A percentile compares a stretch with the other conserved stretches of the same genome.
Conservation (phyloP, 2,888 invertebrate genomes). For the Tuberolachnus salignus region DNA sequence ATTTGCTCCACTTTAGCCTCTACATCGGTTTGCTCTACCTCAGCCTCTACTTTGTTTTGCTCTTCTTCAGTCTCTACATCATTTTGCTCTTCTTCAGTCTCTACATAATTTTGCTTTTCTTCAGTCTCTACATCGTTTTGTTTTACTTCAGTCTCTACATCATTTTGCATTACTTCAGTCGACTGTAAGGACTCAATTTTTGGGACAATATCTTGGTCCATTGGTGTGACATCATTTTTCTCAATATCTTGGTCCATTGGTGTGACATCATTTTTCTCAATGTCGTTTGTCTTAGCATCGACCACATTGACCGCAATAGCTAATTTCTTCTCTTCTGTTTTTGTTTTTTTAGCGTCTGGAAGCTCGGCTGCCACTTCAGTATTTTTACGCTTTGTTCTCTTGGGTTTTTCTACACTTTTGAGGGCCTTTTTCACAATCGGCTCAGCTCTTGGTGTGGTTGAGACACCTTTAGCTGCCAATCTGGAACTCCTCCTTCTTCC, state of each 20-base stretch:
- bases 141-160: too few relatives aligned
- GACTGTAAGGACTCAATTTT: too few relatives aligned
- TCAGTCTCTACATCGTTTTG: too few relatives aligned
- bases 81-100: slow-evolving; percentile 25
- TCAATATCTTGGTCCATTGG: background rate
- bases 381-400: slow-evolving; percentile 38
- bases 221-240: background rate
- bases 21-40: too few relatives aligned
- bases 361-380: slow-evolving; percentile 19
- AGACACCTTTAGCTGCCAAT: slow-evolving; percentile 13
- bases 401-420: slow-evolving; percentile 33
- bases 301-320: background rate
- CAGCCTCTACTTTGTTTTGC: background rate
- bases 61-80: background rate
- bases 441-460: slow-evolving; percentile 20
- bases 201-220: slow-evolving; percentile 16
- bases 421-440: background rate
- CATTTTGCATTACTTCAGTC: too few relatives aligned
- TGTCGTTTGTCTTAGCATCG: background rate
- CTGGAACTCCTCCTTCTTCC: slow-evolving; percentile 28
- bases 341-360: slow-evolving; percentile 28
- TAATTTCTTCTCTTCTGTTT: slow-evolving; percentile 4
- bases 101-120: background rate
- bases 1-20: too few relatives aligned
- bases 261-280: slow-evolving; percentile 3